Base-by-base conservation (phyloP, 2,113 vertebrate genomes). In the Anolis carolinensis region DNA sequence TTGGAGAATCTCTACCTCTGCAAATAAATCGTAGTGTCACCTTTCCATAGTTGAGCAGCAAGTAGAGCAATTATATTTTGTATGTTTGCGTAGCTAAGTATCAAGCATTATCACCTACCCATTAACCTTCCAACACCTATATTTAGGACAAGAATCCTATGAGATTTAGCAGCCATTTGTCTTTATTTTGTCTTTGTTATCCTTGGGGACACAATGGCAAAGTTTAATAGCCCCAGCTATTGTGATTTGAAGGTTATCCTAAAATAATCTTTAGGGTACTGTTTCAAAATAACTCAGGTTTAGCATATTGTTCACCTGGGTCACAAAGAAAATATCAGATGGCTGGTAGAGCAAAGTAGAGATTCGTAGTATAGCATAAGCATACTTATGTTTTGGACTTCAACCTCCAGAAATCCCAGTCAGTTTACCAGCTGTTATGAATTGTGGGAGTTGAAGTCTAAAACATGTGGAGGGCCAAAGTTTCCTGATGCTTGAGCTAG, bases 111-210 rank as follows among this genome's bases (percentile, higher is more conserved):
- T n/a, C n/a, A n/a, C 50, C 73, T 52, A 52, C 21, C 62, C 62
- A 84, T 84, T 84, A 84, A 84, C 83, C 83, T 77, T 77, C 44
- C n/a, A 68, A 52, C 21, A n/a, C 62, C 20, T 76, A 77, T 77
- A 84, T 77, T 68, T 52, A 68, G 44, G 21, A 68, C 30, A 52
- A 67, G 63, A 68, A 44, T 34, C 74, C 62, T 77, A 11, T 44
- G 74, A 52, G 14, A 77, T 34, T 39, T 52, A 30, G 21, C 23
- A 77, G 4, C 23, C 34, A 77, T 67, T 77, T 68, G 9, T 76
- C 74, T 36, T 84, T 52, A 13, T 25, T 74, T 67, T 84, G 73
- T 67, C 44, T 84, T 68, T 30, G 39, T 34, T 77, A 76, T n/a
- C 59, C 39, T 68, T 27, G 63, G n/a, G 30, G 59, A 76, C 27